Conservation (phyloP, 2,797 vertebrate species). For the Simalia tracyae region DNA sequence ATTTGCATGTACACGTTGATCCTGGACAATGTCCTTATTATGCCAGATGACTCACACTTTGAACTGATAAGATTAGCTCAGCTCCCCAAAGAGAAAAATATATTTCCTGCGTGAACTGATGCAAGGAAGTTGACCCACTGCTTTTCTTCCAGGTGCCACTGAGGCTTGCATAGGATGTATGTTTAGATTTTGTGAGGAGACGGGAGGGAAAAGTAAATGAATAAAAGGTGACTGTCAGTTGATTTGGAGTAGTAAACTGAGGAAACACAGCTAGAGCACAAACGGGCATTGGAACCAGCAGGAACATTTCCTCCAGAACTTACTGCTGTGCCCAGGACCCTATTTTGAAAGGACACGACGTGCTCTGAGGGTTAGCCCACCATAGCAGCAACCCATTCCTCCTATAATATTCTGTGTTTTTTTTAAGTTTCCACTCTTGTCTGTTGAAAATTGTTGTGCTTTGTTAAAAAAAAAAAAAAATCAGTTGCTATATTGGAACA, state of each 20-base stretch:
- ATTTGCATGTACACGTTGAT: constrained; percentile 51
- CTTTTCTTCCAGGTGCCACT: background rate
- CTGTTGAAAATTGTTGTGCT: too few relatives aligned
- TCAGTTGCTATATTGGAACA: too few relatives aligned
- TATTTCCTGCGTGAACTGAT: background rate
- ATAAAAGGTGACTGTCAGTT: background rate
- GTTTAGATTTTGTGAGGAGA: background rate
- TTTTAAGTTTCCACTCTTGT: too few relatives aligned
- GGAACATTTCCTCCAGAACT: background rate
- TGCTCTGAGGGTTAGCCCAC: too few relatives aligned
- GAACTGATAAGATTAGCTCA: constrained; percentile 13
- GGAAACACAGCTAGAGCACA: background rate
- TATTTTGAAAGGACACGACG: too few relatives aligned
- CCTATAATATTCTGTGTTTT: too few relatives aligned
- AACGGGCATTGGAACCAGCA: background rate
- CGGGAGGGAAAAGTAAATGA: background rate
- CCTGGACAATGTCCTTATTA: constrained; percentile 16
- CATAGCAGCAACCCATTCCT: too few relatives aligned
- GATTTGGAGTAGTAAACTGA: background rate
- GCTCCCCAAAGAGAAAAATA: background rate
- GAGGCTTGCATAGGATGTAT: background rate
- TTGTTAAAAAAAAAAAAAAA: too few relatives aligned
- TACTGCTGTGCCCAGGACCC: too few relatives aligned
- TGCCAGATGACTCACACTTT: constrained; percentile 18
- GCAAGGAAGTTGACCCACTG: background rate